Conservation (phyloP, 1,140 invertebrate genomes). For the Penaeus japonicus region DNA sequence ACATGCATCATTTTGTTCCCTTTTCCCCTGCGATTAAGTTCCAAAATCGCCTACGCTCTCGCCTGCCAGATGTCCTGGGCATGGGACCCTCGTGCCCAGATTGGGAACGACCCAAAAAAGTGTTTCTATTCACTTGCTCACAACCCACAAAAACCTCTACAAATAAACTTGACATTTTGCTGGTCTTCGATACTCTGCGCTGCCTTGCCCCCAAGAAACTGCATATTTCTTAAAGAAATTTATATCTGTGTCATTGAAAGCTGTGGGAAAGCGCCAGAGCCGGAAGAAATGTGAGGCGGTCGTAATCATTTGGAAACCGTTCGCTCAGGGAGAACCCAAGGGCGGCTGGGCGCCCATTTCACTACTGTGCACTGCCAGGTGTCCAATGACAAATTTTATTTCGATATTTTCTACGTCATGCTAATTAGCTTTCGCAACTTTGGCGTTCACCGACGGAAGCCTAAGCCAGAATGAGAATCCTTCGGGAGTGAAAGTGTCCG, state of each 20-base stretch:
- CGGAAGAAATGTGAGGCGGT: neutral
- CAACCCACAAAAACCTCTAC: slow-evolving; percentile 22
- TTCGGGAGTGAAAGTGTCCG: neutral
- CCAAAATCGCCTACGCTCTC: slow-evolving; percentile 6
- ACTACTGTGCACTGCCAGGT: neutral
- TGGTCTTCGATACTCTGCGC: no score
- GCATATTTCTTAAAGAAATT: no score
- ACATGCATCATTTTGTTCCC: neutral
- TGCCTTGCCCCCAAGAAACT: no score
- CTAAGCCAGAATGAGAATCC: no score
- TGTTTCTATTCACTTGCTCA: slow-evolving; percentile 50
- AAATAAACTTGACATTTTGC: slow-evolving; percentile 35
- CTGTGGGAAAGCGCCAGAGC: neutral
- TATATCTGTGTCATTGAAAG: no score
- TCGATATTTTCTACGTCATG: neutral
- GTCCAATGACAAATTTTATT: neutral
- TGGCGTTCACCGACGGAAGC: no score
- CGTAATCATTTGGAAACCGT: neutral
- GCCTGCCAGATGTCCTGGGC: slow-evolving; percentile 45
- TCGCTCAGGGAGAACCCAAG: neutral
- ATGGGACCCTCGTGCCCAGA: slow-evolving; percentile 22
- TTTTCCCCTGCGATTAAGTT: neutral
- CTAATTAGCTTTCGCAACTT: no score
- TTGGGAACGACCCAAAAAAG: slow-evolving; percentile 23
- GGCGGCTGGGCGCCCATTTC: neutral